Conservation (phyloP, 2,797 vertebrate genomes). For the Rhynchotus rufescens region DNA sequence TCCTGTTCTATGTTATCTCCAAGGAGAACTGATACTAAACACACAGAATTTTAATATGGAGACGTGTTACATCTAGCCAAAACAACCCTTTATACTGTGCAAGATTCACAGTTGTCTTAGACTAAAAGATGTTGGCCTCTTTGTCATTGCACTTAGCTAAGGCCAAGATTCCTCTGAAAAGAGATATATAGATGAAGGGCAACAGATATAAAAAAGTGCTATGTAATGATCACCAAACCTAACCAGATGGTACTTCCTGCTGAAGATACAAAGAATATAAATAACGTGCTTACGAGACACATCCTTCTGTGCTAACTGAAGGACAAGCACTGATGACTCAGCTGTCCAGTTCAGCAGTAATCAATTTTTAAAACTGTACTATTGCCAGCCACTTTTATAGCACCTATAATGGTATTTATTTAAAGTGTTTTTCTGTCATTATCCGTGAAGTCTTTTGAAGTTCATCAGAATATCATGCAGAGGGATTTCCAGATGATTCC, state of each 20-base stretch:
- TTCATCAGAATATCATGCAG: not conserved
- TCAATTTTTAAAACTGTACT: conserved; percentile 31
- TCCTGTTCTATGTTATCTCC: not conserved
- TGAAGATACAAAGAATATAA: conserved; percentile 41
- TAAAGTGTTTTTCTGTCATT: conserved; percentile 1
- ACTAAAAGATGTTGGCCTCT: not conserved
- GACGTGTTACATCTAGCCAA: not conserved
- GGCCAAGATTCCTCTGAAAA: not conserved
- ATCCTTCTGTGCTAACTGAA: conserved; percentile 47
- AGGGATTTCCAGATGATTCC: not conserved
- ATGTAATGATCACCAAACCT: conserved; percentile 38
- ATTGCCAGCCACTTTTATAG: conserved; percentile 4
- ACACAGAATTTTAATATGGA: not conserved
- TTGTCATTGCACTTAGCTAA: conserved; percentile 16
- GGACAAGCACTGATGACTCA: conserved; percentile 27
- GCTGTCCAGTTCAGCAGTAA: conserved; percentile 30
- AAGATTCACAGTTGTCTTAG: not conserved
- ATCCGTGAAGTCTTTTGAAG: not conserved
- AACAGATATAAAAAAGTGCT: not conserved
- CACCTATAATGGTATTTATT: not conserved
- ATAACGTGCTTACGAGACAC: conserved; percentile 59
- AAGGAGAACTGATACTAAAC: not conserved
- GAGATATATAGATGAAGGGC: conserved; percentile 24
- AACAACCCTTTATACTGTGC: not conserved
- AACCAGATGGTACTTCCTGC: conserved; percentile 41